A percentile compares a stretch with the other conserved stretches of the same genome.
phyloP scores from a whole-genome alignment of 1,140 invertebrate genomes.

The Heliothis virescens region DNA sequence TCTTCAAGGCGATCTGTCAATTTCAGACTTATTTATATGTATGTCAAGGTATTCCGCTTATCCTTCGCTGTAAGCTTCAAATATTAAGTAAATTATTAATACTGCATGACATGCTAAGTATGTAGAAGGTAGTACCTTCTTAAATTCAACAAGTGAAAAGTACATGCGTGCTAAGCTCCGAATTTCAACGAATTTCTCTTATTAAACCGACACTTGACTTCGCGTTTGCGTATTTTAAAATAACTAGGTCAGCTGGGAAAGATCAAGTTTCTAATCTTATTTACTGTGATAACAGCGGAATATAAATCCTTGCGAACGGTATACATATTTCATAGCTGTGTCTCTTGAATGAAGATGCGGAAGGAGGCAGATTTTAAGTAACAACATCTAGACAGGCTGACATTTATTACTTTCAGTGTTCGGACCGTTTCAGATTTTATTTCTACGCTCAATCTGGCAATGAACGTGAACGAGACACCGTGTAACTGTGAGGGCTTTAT shows the following conservation, averaged over 20 bases:
- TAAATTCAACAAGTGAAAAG: too few species aligned
- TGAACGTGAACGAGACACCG: not conserved
- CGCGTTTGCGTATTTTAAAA: not conserved
- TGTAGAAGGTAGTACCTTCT: too few species aligned
- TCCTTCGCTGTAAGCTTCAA: too few species aligned
- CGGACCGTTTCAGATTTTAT: conserved; percentile 22
- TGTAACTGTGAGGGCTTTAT: not conserved
- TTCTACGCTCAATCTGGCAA: not conserved
- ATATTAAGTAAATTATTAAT: too few species aligned
- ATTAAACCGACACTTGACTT: not conserved
- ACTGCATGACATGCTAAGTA: too few species aligned
- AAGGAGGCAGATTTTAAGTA: not conserved
- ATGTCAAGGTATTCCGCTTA: too few species aligned
- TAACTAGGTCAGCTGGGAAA: conserved; percentile 14
- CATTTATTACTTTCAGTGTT: conserved; percentile 11
- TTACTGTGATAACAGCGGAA: not conserved
- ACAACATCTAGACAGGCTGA: not conserved
- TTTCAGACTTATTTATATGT: too few species aligned
- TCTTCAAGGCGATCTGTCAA: too few species aligned
- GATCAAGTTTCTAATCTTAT: not conserved
- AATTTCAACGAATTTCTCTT: not conserved
- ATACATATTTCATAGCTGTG: not conserved
- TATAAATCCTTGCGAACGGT: not conserved
- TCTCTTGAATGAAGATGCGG: not conserved
- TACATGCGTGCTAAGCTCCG: not conserved